Evolutionary conservation across 1,140 invertebrate genomes (phyloP).

Genomic region (Drosophila tani): DNA sequence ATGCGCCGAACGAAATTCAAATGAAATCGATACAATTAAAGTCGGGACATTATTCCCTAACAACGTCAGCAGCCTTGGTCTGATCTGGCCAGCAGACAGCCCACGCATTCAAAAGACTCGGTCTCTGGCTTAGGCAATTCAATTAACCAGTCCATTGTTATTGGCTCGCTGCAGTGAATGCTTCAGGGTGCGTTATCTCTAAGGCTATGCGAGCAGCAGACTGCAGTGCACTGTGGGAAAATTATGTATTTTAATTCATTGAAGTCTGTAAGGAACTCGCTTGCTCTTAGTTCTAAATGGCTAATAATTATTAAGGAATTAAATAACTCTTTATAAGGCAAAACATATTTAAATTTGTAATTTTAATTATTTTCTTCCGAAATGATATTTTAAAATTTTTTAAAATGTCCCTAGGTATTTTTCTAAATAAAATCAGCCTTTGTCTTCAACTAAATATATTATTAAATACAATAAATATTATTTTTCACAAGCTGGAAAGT

Average conservation of each 20-base stretch:
- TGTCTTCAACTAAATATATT: no score
- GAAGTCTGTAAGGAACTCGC: neutral
- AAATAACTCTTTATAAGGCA: no score
- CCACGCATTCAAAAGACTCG: slow-evolving; percentile 65
- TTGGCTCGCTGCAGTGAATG: slow-evolving; percentile 21
- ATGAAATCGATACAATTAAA: slow-evolving; percentile 68
- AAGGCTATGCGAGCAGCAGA: slow-evolving; percentile 28
- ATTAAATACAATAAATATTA: no score
- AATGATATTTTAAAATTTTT: no score
- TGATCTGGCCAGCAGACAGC: slow-evolving; percentile 22
- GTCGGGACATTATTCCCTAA: slow-evolving; percentile 49
- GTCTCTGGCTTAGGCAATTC: slow-evolving; percentile 53
- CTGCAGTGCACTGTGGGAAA: slow-evolving; percentile 25
- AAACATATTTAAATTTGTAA: no score
- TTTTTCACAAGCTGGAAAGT: no score
- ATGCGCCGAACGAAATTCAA: slow-evolving; percentile 40
- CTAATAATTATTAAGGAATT: no score
- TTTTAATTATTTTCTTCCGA: no score
- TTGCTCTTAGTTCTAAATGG: no score
- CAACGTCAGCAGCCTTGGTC: slow-evolving; percentile 58
- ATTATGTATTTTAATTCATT: neutral
- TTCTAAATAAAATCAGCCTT: no score
- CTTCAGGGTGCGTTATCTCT: slow-evolving; percentile 48
- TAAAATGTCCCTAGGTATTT: no score
- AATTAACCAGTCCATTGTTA: slow-evolving; percentile 74